These are phyloP conservation scores for Cliona cf. orientalis DNA, from an alignment of 37 sponge, comb jelly and placozoan species.

Conservation along the genomic window DNA sequence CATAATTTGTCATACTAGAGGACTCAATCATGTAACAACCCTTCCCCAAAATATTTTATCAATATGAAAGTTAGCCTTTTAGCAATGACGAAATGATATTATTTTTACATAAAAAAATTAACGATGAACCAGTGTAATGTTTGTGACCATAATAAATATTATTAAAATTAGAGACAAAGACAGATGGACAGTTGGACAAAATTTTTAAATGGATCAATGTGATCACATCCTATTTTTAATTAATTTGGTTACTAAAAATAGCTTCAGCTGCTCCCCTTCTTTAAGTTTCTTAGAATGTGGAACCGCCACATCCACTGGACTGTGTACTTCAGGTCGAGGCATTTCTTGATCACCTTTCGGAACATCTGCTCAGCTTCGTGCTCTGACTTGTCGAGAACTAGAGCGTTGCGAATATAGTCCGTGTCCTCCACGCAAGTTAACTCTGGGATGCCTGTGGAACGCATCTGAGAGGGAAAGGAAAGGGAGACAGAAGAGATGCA, in stretches of 20 bases:
- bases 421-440: constrained; percentile 80
- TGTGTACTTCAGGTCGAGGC: constrained; percentile 78
- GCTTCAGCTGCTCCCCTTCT: constrained; percentile 17
- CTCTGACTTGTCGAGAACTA: constrained; percentile 68
- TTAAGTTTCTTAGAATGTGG: constrained; percentile 60
- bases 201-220: too few species aligned
- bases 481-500: neutral
- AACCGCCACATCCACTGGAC: constrained; percentile 82
- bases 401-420: constrained; percentile 67
- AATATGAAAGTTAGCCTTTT: too few species aligned
- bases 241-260: too few species aligned
- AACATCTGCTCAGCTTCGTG: constrained; percentile 78
- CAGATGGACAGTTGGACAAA: too few species aligned
- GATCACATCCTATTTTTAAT: too few species aligned
- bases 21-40: too few species aligned
- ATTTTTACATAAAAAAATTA: neutral
- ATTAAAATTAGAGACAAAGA: too few species aligned
- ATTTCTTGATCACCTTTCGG: constrained; percentile 66
- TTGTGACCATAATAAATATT: too few species aligned
- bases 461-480: constrained; percentile 65
- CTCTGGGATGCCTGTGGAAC: constrained; percentile 87
- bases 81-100: neutral
- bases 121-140: neutral
- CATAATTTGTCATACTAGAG: too few species aligned
- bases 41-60: too few species aligned